Evolutionary conservation across 2,797 vertebrate species (phyloP).

Genomic region (Masticophis lateralis): DNA sequence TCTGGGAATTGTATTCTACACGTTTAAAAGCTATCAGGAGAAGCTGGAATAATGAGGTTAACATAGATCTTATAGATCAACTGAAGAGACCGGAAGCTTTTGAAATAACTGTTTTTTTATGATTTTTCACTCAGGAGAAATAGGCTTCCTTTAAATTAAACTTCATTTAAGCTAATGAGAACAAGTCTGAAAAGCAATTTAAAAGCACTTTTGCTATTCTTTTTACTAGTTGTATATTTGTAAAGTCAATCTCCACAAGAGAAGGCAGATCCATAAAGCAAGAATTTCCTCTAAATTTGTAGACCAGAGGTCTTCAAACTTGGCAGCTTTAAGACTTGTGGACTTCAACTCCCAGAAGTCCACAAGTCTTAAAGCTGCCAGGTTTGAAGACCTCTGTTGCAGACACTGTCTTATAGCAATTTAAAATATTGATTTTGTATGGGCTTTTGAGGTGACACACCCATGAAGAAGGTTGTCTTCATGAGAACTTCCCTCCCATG

Average conservation of each 20-base stretch:
- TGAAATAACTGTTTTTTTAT: background rate
- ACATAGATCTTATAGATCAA: background rate
- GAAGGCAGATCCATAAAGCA: background rate
- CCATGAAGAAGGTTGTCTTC: background rate
- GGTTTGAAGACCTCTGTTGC: too few species aligned
- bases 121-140: background rate
- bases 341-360: too few species aligned
- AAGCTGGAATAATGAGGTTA: background rate
- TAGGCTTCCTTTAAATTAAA: background rate
- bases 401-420: background rate
- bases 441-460: background rate
- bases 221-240: slow-evolving; percentile 22
- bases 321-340: too few species aligned
- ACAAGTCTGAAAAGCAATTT: background rate
- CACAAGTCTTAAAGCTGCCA: too few species aligned
- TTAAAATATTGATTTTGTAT: background rate
- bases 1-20: background rate
- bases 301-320: too few species aligned
- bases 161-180: background rate
- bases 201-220: slow-evolving; percentile 21
- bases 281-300: background rate
- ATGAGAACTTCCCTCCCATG: background rate
- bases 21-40: background rate
- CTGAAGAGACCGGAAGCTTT: background rate
- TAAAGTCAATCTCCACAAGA: background rate